Base-by-base conservation (phyloP, 2,888 invertebrate genomes). In the Creontiades dilutus region DNA sequence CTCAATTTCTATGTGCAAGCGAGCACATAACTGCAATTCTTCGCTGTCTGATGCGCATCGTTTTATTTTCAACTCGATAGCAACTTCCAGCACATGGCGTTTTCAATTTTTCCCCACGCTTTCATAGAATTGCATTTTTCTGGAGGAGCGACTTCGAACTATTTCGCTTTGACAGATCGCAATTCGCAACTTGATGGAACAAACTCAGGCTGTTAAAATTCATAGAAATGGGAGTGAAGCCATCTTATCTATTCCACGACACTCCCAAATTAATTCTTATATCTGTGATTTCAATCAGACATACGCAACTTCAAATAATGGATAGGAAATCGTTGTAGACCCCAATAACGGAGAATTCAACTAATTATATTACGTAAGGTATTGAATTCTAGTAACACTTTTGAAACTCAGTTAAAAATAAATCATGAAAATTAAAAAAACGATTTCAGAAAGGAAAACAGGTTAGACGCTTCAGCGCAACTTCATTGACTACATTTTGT, bases 381-480 rank as follows among this genome's bases (percentile, higher is more conserved):
- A n/a, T n/a, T n/a, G 16, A 52, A n/a, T n/a, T n/a, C 7, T n/a
- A n/a, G 57, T 23, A 23, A 68, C 11, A 68, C 68, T 68, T 68
- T 23, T 68, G 68, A 68, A 68, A 68, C 68, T 23, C 68, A 68
- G 23, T 68, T 68, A 7, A 68, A 68, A 2, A 68, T 23, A 68
- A 27, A 16, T 52, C 1, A 37, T 37, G 16, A 52, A 52, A 52
- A 52, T 16, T 13, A 52, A 52, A 52, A 52, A 14, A 52, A 52
- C 11, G 23, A 23, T 23, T 68, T 23, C 68, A 68, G 68, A 19
- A 23, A 68, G 68, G 68, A 68, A 68, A 68, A 68, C 68, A 68
- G 68, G 68, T 68, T 68, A 23, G 23, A 68, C 68, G 68, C 68
- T 19, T 0, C 68, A 68, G 68, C 68, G 68, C 68, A 68, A 19